These are phyloP conservation scores for Neolamprologus falcicula DNA, from an alignment of 2,113 vertebrate genomes.

Conservation along the genomic window DNA sequence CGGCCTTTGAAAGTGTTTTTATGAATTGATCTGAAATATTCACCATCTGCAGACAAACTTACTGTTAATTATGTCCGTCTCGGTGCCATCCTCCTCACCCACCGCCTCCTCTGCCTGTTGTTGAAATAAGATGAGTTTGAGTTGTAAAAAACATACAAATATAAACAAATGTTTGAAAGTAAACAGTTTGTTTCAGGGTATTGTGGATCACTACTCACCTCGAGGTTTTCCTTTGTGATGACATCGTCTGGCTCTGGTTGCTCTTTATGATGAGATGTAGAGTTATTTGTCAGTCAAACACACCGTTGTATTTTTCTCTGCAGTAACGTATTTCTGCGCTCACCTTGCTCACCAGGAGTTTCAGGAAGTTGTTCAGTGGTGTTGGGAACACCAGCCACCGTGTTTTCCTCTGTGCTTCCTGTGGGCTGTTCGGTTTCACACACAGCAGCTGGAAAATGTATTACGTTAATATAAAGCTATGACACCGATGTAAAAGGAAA, in stretches of 20 bases:
- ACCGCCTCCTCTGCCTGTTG: background rate
- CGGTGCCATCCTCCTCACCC: background rate
- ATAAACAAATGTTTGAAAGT: too few relatives aligned
- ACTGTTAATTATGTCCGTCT: constrained; percentile 4
- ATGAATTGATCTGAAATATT: background rate
- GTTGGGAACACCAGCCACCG: background rate
- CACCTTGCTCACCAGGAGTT: background rate
- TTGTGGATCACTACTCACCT: background rate
- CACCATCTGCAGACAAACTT: background rate
- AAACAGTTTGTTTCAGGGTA: background rate
- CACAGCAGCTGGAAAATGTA: background rate
- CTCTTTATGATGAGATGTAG: background rate
- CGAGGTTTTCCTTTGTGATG: background rate
- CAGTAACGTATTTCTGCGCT: background rate
- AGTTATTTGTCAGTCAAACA: background rate
- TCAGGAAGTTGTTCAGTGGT: background rate
- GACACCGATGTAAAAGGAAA: background rate
- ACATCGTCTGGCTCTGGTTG: background rate
- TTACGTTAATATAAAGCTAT: background rate
- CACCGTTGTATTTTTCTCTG: background rate
- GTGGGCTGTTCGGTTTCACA: background rate
- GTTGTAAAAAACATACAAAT: background rate
- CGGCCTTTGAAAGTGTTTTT: background rate
- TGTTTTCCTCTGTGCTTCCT: background rate
- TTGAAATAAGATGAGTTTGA: background rate